A percentile compares a stretch with the other conserved stretches of the same genome.
Conservation (phyloP, 2,797 vertebrate species). For the Alosa sapidissima region DNA sequence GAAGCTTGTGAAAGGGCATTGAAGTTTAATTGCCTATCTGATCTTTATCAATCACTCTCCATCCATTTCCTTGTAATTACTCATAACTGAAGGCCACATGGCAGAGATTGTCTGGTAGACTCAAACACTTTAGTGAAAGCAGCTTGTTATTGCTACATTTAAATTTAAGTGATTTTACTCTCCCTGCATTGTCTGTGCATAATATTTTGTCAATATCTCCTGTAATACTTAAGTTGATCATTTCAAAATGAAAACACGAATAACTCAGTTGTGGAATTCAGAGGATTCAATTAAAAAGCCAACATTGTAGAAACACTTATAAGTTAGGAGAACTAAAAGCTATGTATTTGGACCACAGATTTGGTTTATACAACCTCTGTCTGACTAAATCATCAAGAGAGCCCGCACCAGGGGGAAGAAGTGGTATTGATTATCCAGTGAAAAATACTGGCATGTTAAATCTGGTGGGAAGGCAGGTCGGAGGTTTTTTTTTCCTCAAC, state of each 20-base stretch:
- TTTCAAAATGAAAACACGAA: neutral
- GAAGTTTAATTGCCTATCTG: conserved; percentile 70
- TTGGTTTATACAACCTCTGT: conserved; percentile 59
- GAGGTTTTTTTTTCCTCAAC: conserved; percentile 48
- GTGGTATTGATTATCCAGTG: conserved; percentile 61
- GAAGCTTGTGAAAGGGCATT: conserved; percentile 60
- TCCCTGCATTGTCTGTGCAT: conserved; percentile 19
- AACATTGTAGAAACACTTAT: conserved; percentile 35
- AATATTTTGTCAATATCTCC: neutral
- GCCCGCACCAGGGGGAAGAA: conserved; percentile 53
- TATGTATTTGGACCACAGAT: conserved; percentile 29
- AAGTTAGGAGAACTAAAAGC: neutral
- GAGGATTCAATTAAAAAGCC: neutral
- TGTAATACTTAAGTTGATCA: neutral
- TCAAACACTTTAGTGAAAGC: neutral
- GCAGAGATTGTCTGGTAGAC: neutral
- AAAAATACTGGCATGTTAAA: conserved; percentile 56
- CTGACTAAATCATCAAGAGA: conserved; percentile 65
- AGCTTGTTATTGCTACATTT: conserved; percentile 15
- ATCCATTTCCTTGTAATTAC: conserved; percentile 53
- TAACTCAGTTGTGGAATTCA: neutral
- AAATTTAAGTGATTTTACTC: conserved; percentile 48
- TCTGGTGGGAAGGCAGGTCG: conserved; percentile 40
- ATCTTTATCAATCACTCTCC: conserved; percentile 59
- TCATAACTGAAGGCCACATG: neutral